Evolutionary conservation across 2,113 vertebrate species (phyloP).

Genomic region (Bos indicus): DNA sequence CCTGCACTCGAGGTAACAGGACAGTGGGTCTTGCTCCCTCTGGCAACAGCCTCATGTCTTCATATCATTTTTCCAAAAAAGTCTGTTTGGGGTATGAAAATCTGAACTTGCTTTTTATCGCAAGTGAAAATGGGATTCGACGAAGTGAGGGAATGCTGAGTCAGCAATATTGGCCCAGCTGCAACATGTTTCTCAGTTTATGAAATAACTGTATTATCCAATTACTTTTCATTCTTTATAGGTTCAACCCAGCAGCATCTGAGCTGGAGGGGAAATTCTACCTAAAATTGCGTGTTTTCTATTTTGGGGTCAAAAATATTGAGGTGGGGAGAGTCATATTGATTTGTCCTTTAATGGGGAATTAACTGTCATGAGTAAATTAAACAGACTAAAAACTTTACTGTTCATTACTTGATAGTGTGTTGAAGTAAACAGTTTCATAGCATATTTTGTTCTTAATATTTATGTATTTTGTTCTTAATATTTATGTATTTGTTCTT

Average conservation of each 20-base stretch:
- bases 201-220: slow-evolving; percentile 64
- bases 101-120: slow-evolving; percentile 16
- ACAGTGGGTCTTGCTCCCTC: background rate
- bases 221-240: slow-evolving; percentile 67
- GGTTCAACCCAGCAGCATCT: slow-evolving; percentile 32
- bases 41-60: slow-evolving; percentile 39
- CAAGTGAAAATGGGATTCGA: slow-evolving; percentile 55
- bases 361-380: background rate
- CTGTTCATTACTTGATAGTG: background rate
- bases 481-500: background rate
- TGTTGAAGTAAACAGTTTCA: background rate
- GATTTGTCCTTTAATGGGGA: background rate
- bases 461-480: background rate
- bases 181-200: slow-evolving; percentile 64
- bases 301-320: background rate
- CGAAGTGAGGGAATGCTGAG: slow-evolving; percentile 57
- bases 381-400: background rate
- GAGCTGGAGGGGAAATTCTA: slow-evolving; percentile 29
- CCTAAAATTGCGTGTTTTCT: background rate
- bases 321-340: background rate
- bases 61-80: slow-evolving; percentile 54
- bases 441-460: background rate
- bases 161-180: slow-evolving; percentile 56
- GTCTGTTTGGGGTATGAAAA: slow-evolving; percentile 44
- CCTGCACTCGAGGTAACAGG: background rate